Base-by-base conservation (phyloP, 1,140 invertebrate genomes). In the Schlechtendalia chinensis region DNA sequence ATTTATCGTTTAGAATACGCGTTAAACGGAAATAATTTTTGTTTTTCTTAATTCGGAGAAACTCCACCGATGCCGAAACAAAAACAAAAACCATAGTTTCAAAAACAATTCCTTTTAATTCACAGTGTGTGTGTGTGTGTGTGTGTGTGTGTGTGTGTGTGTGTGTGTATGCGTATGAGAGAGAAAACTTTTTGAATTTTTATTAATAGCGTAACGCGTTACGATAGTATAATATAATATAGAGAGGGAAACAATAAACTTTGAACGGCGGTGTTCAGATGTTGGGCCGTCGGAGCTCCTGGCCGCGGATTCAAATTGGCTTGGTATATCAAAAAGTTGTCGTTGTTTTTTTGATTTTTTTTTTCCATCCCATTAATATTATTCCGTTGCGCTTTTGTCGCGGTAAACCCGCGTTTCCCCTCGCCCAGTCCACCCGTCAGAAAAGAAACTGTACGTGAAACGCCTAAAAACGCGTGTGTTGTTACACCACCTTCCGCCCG, bases 251-350 rank as follows among this genome's bases (percentile, higher is more conserved):
- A 47, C 39, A 3, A 69, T 69, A 69, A 50, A 69, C 24, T 69
- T 69, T 11, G 1, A 27, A 27, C 22, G 56, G 22, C 56, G 56
- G 22, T 22, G 5, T 59, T 27, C 5, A 16, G 16, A 19, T 19
- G n/a, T 12, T 24, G 8, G 8, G 56, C 22, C 6, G 45, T 69
- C 67, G 22, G 16, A 69, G 32, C 32, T 39, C 3, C 32, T 39
- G n/a, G n/a, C 45, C 5, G 6, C 45, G 67, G 47, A 47, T 69
- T 19, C 14, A 24, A 69, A 69, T 50, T 27, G 45, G 67, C 39
- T 50, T 69, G 50, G 67, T 69, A 50, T 69, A 69, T 69, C 39
- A 69, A 69, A 69, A 69, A 69, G 67, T 69, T 69, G 67, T 27
- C n/a, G 65, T 50, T 10, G 65, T 69, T 24, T 1, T 50, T 47